A percentile compares a stretch with the other conserved stretches of the same genome.
Evolutionary conservation across 2,888 invertebrate genomes (phyloP).

Genomic region (Synanthedon formicaeformis): DNA sequence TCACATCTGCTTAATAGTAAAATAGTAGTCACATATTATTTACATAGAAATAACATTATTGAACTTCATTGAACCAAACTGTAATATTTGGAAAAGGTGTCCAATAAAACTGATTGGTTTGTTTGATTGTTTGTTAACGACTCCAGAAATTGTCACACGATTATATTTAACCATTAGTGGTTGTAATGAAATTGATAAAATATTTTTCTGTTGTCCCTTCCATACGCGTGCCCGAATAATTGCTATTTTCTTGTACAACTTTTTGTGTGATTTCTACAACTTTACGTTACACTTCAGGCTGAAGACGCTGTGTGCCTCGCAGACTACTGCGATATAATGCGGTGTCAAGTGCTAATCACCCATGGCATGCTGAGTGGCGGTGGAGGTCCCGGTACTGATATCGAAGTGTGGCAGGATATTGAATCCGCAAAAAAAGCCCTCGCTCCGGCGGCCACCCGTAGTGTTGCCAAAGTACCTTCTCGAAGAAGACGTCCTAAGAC

Average conservation of each 20-base stretch:
- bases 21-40: too few species aligned
- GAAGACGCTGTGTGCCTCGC: constrained; percentile 94
- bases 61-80: too few species aligned
- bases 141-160: too few species aligned
- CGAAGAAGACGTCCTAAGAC: constrained; percentile 23
- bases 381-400: constrained; percentile 78
- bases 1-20: too few species aligned
- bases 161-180: too few species aligned
- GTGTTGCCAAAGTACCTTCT: constrained; percentile 55
- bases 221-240: too few species aligned
- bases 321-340: constrained; percentile 95
- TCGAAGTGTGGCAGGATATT: constrained; percentile 86
- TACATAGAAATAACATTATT: too few species aligned
- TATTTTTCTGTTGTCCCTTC: too few species aligned
- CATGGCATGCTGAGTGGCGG: constrained; percentile 78
- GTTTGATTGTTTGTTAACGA: too few species aligned
- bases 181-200: too few species aligned
- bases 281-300: constrained; percentile 66
- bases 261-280: neutral
- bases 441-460: constrained; percentile 66
- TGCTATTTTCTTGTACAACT: neutral
- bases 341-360: constrained; percentile 88
- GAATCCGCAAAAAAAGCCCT: constrained; percentile 76
- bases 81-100: too few species aligned
- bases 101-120: too few species aligned